Evolutionary conservation across 2,113 vertebrate genomes (phyloP).

Genomic region (Onychostruthus taczanowskii): DNA sequence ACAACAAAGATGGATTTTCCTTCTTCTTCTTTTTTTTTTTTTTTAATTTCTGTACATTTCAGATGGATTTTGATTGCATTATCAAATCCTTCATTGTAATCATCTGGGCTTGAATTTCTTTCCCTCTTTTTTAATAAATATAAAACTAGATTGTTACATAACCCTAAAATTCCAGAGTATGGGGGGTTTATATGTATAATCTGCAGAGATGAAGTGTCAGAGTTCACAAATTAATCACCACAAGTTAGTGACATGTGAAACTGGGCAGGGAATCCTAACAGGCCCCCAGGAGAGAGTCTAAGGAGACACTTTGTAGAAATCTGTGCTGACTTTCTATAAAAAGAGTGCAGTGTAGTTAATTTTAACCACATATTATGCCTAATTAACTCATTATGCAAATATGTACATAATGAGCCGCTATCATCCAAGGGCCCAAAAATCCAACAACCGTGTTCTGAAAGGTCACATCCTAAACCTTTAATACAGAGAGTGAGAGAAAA

Average conservation of each 20-base stretch:
- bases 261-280: slow-evolving; percentile 32
- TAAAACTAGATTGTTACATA: background rate
- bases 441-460: background rate
- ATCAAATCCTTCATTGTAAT: background rate
- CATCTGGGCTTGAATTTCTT: background rate
- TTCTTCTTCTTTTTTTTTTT: background rate
- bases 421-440: slow-evolving; percentile 23
- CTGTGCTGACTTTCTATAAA: slow-evolving; percentile 35
- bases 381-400: slow-evolving; percentile 65
- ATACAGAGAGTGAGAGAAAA: background rate
- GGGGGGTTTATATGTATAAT: background rate
- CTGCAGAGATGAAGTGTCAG: background rate
- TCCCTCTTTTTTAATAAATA: background rate
- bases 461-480: slow-evolving; percentile 4
- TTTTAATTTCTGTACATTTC: background rate
- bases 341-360: slow-evolving; percentile 30
- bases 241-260: slow-evolving; percentile 10
- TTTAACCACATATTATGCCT: slow-evolving; percentile 48
- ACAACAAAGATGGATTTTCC: background rate
- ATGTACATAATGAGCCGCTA: slow-evolving; percentile 29
- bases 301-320: slow-evolving; percentile 30
- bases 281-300: background rate
- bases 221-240: slow-evolving; percentile 18
- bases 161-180: background rate
- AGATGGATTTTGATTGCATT: background rate